Evolutionary conservation across 2,888 invertebrate genomes (phyloP), one percentile per base, ranked within the genome.

Genomic region (Sycophila texana): DNA sequence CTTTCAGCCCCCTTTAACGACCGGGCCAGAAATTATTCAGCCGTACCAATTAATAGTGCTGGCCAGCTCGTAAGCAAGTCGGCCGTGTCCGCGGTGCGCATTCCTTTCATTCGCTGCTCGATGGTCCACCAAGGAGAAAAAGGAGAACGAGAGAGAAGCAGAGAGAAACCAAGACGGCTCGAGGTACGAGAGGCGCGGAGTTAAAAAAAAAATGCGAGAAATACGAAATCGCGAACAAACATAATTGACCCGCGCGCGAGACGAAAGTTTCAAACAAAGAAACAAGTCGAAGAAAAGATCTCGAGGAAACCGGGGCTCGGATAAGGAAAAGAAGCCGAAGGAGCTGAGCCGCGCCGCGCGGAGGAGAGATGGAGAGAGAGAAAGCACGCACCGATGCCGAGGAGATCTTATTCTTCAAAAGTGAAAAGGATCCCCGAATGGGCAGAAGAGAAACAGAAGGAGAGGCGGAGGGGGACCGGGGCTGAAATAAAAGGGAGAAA

Each of bases 1-100:
- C 78, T 78, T 81, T 81, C 78, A 73, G 72, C 51, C 74, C 39
- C 65, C 73, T 74, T 78, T 81, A 78, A 81, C 72, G 72, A 74
- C 22, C 61, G 47, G 71, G 39, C 39, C 57, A 57, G 63, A 61
- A 81, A 79, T 79, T 77, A 81, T 81, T 81, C 81, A 79, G 66
- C 65, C 65, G 53, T 75, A 77, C 55, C 79, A 77, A 81, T 79
- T 77, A 79, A 81, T 57, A 66, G 74, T 58, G 30, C 49, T n/a
- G 20, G 39, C 13, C 18, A 26, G 18, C 58, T 18, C 53, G 57
- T 66, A 61, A 72, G 53, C 58, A 80, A 77, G 53, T 70, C 70
- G 58, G 53, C 22, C 86, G 86, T 86, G 84, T 86, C 85, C 85
- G 82, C 84, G n/a, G 39, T 49, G 13, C 49, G 22, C 47, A 4